Evolutionary conservation across 2,888 invertebrate genomes (phyloP).

Genomic region (Drosophila robusta): DNA sequence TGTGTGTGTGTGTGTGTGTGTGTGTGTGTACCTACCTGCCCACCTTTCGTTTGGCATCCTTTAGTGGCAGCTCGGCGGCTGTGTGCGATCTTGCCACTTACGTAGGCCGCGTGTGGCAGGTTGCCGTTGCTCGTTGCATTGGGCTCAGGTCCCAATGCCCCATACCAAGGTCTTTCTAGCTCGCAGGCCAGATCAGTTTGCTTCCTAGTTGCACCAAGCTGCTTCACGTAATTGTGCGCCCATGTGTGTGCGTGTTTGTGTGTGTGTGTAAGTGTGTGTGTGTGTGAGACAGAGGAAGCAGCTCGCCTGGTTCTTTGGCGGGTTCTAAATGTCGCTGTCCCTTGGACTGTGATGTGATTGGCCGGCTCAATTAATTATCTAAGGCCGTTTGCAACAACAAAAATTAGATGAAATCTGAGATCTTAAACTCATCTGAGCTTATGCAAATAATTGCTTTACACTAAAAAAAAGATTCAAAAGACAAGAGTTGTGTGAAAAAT

Average conservation of each 20-base stretch:
- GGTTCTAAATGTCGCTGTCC: conserved; percentile 69
- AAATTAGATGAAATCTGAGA: not conserved
- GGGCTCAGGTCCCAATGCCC: conserved; percentile 44
- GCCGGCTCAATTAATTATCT: conserved; percentile 28
- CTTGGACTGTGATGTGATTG: conserved; percentile 45
- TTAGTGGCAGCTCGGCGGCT: conserved; percentile 62
- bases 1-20: conserved; percentile 15
- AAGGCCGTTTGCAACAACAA: conserved; percentile 23
- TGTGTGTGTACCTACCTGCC: conserved; percentile 52
- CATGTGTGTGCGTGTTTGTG: conserved; percentile 31
- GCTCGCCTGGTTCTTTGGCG: conserved; percentile 48
- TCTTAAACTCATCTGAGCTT: not conserved
- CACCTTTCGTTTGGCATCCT: conserved; percentile 79
- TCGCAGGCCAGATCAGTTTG: conserved; percentile 78
- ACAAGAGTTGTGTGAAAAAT: too few species aligned
- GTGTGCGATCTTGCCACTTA: conserved; percentile 82
- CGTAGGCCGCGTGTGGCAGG: conserved; percentile 81
- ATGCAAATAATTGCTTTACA: too few species aligned
- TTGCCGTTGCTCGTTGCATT: conserved; percentile 66
- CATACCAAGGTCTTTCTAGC: conserved; percentile 78
- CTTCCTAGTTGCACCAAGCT: conserved; percentile 77
- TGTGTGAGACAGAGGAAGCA: conserved; percentile 27
- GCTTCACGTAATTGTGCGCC: conserved; percentile 70
- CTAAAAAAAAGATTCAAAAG: not conserved
- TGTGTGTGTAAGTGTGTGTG: conserved; percentile 22